These are phyloP conservation scores for Bombus confusus DNA, from an alignment of 1,140 invertebrate genomes.

Conservation along the genomic window DNA sequence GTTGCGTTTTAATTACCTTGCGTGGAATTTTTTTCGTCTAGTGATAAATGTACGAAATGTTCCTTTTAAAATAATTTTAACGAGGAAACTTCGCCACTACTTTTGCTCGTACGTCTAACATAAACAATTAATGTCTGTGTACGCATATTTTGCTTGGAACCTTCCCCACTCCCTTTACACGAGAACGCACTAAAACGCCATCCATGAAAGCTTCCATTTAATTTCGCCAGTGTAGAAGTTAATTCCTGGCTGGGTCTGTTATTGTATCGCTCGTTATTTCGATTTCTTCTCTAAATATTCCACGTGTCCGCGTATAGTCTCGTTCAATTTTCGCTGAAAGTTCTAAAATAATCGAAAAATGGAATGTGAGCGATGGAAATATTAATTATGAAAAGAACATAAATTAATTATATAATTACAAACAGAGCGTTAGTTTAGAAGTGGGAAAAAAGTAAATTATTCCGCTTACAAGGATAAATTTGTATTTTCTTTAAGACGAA, in stretches of 20 bases:
- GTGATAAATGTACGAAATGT: conserved; percentile 46
- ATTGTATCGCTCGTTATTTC: conserved; percentile 3
- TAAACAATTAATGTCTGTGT: conserved; percentile 38
- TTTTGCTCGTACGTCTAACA: background rate
- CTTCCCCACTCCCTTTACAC: background rate
- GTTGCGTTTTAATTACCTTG: conserved; percentile 52
- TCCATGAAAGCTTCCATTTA: conserved; percentile 18
- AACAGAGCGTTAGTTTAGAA: too few relatives aligned
- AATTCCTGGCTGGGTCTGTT: background rate
- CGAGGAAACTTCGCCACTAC: background rate
- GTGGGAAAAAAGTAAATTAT: too few relatives aligned
- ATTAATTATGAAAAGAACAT: too few relatives aligned
- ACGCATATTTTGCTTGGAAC: background rate
- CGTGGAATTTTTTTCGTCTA: conserved; percentile 28
- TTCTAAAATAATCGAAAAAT: background rate
- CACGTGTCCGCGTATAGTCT: too few relatives aligned
- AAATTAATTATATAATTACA: too few relatives aligned
- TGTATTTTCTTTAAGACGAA: too few relatives aligned
- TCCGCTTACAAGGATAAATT: too few relatives aligned
- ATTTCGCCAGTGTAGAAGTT: conserved; percentile 5
- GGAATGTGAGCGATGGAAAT: background rate
- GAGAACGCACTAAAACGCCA: background rate
- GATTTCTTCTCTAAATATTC: conserved; percentile 31
- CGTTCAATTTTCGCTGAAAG: background rate
- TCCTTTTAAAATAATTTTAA: conserved; percentile 18